A percentile compares a stretch with the other conserved stretches of the same genome.
These are phyloP conservation scores for Aricia artaxerxes DNA, from an alignment of 2,888 invertebrate genomes.

Conservation along the genomic window DNA sequence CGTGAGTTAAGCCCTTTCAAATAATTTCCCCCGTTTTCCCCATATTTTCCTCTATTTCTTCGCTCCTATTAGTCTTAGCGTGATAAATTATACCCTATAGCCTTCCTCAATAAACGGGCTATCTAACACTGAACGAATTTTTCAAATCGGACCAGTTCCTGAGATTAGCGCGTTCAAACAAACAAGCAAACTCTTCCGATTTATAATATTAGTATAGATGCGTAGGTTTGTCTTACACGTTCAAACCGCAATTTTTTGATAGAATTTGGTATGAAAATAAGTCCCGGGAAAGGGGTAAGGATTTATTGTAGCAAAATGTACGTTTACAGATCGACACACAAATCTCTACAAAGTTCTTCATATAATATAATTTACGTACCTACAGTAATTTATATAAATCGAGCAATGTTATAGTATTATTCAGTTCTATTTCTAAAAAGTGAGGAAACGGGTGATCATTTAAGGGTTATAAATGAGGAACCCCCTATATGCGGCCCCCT, in stretches of 20 bases:
- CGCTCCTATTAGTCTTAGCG: too few relatives aligned
- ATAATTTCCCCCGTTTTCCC: too few relatives aligned
- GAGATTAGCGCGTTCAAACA: too few relatives aligned
- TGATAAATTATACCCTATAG: too few relatives aligned
- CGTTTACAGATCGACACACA: neutral
- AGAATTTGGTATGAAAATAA: neutral
- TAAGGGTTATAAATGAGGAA: constrained; percentile 39
- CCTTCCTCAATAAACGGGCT: too few relatives aligned
- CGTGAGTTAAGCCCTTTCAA: too few relatives aligned
- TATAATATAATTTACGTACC: neutral
- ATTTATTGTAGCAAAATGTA: neutral
- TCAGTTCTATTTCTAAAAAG: neutral
- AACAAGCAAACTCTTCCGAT: too few relatives aligned
- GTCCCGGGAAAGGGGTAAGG: neutral
- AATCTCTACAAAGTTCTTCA: neutral
- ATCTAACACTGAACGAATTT: too few relatives aligned
- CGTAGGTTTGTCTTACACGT: neutral
- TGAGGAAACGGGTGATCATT: neutral
- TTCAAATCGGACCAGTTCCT: too few relatives aligned
- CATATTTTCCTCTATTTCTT: too few relatives aligned
- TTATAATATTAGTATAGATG: too few relatives aligned
- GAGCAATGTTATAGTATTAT: neutral
- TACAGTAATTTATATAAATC: neutral
- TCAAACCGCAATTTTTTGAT: neutral
- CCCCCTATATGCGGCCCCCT: constrained; percentile 37